Base-by-base conservation (phyloP, 2,888 invertebrate species). In the Sesia apiformis region DNA sequence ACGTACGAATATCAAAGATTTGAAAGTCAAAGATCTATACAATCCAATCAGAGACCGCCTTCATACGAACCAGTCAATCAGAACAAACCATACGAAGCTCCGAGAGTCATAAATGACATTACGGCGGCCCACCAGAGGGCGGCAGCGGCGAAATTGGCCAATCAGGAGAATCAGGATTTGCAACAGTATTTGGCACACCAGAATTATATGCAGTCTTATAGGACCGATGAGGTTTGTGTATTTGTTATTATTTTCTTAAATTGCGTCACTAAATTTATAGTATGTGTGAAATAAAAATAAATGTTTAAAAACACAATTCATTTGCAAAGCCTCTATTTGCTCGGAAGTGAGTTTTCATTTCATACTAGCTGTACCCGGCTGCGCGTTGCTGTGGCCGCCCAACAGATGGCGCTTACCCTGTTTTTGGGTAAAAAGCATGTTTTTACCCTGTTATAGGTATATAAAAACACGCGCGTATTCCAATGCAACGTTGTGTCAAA, bases 221-320 rank as follows among this genome's bases (percentile, higher is more conserved):
- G 79, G 54, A 69, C 66, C 58, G 78, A 80, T 8, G 81, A 82
- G 71, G 81, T 79, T 58, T 23, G 57, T 56, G 43, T 38, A 5
- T 51, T 49, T n/a, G n/a, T n/a, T n/a, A n/a, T n/a, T 43, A 53
- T 52, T 52, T 51, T 55, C 42, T 53, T 7, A 41, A 49, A 23
- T 23, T 23, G 23, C 23, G 23, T 23, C 23, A 23, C 23, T 23
- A 23, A 23, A 23, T 23, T 49, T 49, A 49, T 5, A 41, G 41
- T 41, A 41, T 41, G 1, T 41, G 23, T 23, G 23, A 23, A 23
- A 23, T 23, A 23, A 23, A 23, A 23, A 23, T 23, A n/a, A n/a
- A 23, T 23, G 23, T 23, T 23, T 2, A 23, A 23, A 23, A 1
- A 23, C 23, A 23, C 23, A 23, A 23, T 23, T 23, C 23, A 23